Conservation (phyloP, 2,888 invertebrate species). For the Diarsia rubi region DNA sequence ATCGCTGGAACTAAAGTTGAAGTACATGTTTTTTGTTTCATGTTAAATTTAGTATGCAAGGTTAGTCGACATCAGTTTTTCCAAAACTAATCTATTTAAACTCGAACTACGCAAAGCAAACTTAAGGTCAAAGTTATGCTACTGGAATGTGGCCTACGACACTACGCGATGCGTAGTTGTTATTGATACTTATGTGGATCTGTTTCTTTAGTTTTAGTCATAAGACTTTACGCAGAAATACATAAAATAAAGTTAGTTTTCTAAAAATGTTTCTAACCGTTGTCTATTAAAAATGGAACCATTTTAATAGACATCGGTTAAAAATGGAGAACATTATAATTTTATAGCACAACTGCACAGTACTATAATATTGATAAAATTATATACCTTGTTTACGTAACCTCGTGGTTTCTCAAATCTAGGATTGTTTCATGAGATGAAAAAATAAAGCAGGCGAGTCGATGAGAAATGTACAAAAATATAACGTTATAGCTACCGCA, state of each 20-base stretch:
- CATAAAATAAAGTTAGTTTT: neutral
- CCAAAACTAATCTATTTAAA: neutral
- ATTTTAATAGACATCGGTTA: too few species aligned
- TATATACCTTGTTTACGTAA: neutral
- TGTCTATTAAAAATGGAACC: neutral
- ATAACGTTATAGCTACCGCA: constrained; percentile 43
- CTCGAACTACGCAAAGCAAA: neutral
- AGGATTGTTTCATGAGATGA: constrained; percentile 12
- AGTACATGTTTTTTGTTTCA: neutral
- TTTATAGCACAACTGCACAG: too few species aligned
- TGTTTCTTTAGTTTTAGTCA: neutral
- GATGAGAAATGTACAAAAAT: constrained; percentile 51
- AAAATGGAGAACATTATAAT: neutral
- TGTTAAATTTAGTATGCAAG: neutral
- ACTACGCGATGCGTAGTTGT: too few species aligned
- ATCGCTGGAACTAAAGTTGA: neutral
- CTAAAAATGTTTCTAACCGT: neutral
- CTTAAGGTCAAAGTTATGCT: neutral
- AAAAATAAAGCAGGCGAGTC: constrained; percentile 18
- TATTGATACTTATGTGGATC: neutral
- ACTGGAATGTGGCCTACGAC: neutral
- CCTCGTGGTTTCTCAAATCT: neutral
- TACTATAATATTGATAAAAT: neutral
- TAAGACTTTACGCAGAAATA: neutral
- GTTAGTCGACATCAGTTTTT: neutral